Conservation (phyloP, 35 echinoderm and acorn worm species). For the Lytechinus pictus region DNA sequence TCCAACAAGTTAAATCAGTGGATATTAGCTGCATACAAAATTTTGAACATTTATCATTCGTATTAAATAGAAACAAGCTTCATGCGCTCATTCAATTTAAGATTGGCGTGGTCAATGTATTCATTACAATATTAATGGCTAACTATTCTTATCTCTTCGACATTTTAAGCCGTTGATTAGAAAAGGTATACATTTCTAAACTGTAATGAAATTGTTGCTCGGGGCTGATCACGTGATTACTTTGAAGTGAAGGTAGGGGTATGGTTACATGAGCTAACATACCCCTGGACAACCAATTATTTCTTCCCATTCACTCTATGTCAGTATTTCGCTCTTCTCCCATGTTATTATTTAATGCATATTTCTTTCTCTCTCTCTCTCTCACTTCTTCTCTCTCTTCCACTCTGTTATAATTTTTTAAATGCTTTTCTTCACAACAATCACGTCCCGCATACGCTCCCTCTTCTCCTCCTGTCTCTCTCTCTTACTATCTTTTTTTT, state of each 20-base stretch:
- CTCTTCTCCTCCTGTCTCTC: not conserved
- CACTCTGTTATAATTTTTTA: not conserved
- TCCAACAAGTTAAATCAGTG: too few relatives aligned
- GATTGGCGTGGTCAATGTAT: too few relatives aligned
- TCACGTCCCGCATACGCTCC: not conserved
- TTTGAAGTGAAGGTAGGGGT: not conserved
- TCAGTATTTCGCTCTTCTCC: not conserved
- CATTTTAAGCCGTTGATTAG: too few relatives aligned
- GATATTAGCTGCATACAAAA: too few relatives aligned
- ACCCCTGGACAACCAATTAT: not conserved
- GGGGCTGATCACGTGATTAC: not conserved
- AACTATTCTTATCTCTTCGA: too few relatives aligned
- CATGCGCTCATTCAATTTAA: too few relatives aligned
- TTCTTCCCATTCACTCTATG: not conserved
- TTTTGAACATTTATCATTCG: too few relatives aligned
- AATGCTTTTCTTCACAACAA: not conserved
- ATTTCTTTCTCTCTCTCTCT: too few relatives aligned
- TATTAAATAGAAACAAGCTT: too few relatives aligned
- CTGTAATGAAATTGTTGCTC: not conserved
- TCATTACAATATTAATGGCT: too few relatives aligned
- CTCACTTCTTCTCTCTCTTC: not conserved
- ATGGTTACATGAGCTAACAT: not conserved
- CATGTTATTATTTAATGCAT: not conserved
- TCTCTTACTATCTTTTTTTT: not conserved
- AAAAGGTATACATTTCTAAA: too few relatives aligned